Conservation (phyloP, 2,888 invertebrate genomes). For the Diaphora mendica region DNA sequence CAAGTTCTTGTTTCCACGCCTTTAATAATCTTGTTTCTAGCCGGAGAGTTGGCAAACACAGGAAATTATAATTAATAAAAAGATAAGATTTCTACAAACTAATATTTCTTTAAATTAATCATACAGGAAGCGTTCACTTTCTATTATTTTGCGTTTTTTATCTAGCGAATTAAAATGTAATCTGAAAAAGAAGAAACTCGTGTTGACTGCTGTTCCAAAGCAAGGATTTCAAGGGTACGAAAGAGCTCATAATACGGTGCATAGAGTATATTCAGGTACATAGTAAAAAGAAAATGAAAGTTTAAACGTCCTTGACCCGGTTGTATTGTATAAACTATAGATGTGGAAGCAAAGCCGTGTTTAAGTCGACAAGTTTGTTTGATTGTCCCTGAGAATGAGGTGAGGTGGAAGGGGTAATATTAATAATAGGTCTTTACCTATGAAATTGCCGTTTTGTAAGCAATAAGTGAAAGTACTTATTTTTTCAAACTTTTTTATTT, state of each 20-base stretch:
- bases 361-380: not conserved
- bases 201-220: not conserved
- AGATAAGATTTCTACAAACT: constrained; percentile 24
- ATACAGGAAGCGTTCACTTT: constrained; percentile 18
- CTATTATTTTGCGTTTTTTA: constrained; percentile 4
- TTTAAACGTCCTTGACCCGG: not conserved
- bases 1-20: constrained; percentile 7
- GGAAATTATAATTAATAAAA: constrained; percentile 24
- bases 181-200: not conserved
- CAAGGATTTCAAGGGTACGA: not conserved
- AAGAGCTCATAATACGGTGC: not conserved
- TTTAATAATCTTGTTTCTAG: constrained; percentile 13
- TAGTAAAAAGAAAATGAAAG: not conserved
- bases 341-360: not conserved
- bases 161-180: not conserved
- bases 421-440: no score
- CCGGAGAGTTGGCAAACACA: constrained; percentile 12
- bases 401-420: no score
- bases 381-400: not conserved
- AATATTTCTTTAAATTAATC: constrained; percentile 14
- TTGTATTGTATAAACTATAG: not conserved
- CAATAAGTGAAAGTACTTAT: no score
- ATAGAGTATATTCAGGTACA: not conserved
- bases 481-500: no score
- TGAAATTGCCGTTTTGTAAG: no score